These are phyloP conservation scores for Phaenicophaeus curvirostris DNA, from an alignment of 2,797 vertebrate species.

Conservation along the genomic window DNA sequence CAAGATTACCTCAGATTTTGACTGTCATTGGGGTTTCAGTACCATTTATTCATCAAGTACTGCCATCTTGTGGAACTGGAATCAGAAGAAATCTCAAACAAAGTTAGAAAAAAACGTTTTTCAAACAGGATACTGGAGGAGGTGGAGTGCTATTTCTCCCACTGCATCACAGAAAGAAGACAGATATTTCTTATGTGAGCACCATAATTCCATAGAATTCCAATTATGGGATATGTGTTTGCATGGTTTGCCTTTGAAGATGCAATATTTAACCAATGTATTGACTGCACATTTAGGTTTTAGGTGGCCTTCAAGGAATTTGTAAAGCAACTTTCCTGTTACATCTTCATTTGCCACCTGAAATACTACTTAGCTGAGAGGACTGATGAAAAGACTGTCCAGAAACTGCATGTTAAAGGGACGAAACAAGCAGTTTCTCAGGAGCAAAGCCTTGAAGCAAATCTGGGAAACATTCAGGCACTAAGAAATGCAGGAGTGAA, in stretches of 20 bases:
- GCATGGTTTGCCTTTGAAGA: not conserved
- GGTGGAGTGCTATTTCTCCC: not conserved
- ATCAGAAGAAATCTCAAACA: not conserved
- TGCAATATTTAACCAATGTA: not conserved
- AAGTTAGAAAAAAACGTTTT: not conserved
- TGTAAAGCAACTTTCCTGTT: not conserved
- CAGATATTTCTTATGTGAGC: not conserved
- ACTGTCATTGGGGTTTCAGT: not conserved
- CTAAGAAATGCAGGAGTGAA: not conserved
- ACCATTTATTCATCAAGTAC: constrained; percentile 24
- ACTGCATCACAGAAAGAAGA: not conserved
- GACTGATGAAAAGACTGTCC: not conserved
- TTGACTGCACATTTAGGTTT: not conserved
- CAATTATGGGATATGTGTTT: not conserved
- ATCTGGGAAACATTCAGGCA: not conserved
- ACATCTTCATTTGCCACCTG: fast-evolving
- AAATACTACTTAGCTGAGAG: not conserved
- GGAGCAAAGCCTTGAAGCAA: not conserved
- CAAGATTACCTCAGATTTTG: not conserved
- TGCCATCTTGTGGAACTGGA: constrained; percentile 31
- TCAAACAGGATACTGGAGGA: not conserved
- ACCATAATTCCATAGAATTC: not conserved
- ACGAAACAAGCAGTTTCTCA: not conserved
- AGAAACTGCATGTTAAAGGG: not conserved
- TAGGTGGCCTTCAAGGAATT: not conserved